These are phyloP conservation scores for Corythucha ciliata DNA, from an alignment of 2,888 invertebrate species.

Conservation along the genomic window DNA sequence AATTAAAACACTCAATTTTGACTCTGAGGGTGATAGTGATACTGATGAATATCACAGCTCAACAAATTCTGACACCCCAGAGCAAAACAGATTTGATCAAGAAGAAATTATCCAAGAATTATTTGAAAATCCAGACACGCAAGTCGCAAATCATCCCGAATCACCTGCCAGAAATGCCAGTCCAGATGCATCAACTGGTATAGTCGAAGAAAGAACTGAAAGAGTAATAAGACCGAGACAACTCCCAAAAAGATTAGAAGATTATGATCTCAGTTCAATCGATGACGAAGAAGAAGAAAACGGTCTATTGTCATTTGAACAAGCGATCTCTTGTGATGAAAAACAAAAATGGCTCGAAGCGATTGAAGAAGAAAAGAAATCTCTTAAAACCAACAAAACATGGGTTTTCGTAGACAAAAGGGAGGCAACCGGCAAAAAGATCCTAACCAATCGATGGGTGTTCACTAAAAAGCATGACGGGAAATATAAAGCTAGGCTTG, in stretches of 20 bases:
- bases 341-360: conserved; percentile 26
- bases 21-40: no score
- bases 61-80: no score
- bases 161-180: no score
- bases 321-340: conserved; percentile 20
- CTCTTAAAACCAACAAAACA: conserved; percentile 30
- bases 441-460: conserved; percentile 35
- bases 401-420: conserved; percentile 33
- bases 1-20: no score
- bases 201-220: not conserved
- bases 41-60: no score
- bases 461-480: conserved; percentile 31
- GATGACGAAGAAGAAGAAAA: not conserved
- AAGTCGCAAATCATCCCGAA: no score
- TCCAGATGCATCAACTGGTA: no score
- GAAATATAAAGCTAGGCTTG: conserved; percentile 34
- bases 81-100: no score
- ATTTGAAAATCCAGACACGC: no score
- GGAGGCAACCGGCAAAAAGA: conserved; percentile 3
- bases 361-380: conserved; percentile 33
- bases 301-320: conserved; percentile 20
- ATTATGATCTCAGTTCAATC: conserved; percentile 5
- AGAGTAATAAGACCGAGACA: not conserved
- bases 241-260: conserved; percentile 5
- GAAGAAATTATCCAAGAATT: no score